Evolutionary conservation across 1,140 invertebrate genomes (phyloP).

Genomic region (Bombus soroeensis): DNA sequence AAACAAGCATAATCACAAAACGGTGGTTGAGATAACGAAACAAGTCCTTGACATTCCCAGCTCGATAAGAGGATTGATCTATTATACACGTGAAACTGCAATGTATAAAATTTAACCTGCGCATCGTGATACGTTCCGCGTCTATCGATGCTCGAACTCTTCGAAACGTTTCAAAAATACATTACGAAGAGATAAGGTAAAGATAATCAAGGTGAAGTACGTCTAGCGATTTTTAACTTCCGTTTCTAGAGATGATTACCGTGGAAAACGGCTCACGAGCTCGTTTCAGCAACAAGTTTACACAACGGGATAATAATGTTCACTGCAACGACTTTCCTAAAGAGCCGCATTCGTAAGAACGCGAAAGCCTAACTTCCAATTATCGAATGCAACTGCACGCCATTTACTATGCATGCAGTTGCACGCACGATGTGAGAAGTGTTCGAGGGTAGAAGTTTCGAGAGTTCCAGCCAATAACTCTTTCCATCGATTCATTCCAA

Average conservation of each 20-base stretch:
- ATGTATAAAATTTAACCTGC: not conserved
- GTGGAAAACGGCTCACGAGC: conserved; percentile 11
- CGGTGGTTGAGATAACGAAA: conserved; percentile 42
- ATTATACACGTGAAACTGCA: conserved; percentile 17
- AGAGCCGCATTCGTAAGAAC: conserved; percentile 36
- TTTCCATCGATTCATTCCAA: not conserved
- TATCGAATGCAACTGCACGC: conserved; percentile 52
- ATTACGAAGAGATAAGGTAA: not conserved
- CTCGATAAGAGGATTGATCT: conserved; percentile 53
- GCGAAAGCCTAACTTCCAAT: conserved; percentile 30
- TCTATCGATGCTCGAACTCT: not conserved
- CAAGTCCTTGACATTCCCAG: conserved; percentile 63
- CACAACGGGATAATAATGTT: conserved; percentile 33
- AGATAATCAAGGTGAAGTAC: not conserved
- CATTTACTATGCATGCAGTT: conserved; percentile 29
- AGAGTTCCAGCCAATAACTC: not conserved
- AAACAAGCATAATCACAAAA: not conserved
- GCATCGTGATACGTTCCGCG: not conserved
- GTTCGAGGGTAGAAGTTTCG: conserved; percentile 21
- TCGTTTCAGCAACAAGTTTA: conserved; percentile 42
- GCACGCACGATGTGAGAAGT: not conserved
- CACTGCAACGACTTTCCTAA: conserved; percentile 33
- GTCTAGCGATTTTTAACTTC: not conserved
- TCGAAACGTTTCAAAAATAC: no score
- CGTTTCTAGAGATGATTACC: conserved; percentile 36